Base-by-base conservation (phyloP, 2,113 vertebrate species). In the Dendrocopos noguchii region DNA sequence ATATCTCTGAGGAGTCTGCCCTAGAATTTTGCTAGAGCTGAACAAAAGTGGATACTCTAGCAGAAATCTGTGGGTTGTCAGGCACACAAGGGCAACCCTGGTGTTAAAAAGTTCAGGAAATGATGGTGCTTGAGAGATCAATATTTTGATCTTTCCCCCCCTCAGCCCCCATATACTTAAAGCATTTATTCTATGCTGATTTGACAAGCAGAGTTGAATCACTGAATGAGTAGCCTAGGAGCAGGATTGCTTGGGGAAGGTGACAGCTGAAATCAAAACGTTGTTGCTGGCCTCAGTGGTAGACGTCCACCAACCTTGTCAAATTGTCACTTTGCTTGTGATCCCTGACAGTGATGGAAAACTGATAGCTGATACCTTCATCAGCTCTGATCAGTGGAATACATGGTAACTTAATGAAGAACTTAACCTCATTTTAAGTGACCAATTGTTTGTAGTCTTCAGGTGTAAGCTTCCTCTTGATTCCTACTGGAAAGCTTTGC, bases 181-280 rank as follows among this genome's bases (percentile, higher is more conserved):
- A 70, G 34, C 42, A 31, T 77, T 66, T 66, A 46, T 64, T 80
- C 34, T 74, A 0, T 60, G 39, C n/a, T 77, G 42, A 29, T 46
- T 87, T 85, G 75, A 33, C 46, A 47, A 76, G 78, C 8, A 29
- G 63, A 91, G 81, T 53, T 70, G 28, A 81, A 60, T 68, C n/a
- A n/a, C 33, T 47, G 57, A 66, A 52, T 46, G 70, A 81, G 44
- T 74, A n/a, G 47, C 64, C 56, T 60, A 61, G 53, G 67, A 87
- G 57, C 20, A 44, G 63, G 80, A 71, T 50, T 89, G 71, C 87
- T 90, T 80, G 31, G 52, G 33, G 27, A 83, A 91, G 89, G 65
- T 56, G 95, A 92, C 76, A 78, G n/a, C 36, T 94, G 59, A 92
- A 89, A 87, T 94, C 87, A 85, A 89, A 93, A 89, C 55, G 75